Base-by-base conservation (phyloP, 1,140 invertebrate species). In the Heliconius hewitsoni region DNA sequence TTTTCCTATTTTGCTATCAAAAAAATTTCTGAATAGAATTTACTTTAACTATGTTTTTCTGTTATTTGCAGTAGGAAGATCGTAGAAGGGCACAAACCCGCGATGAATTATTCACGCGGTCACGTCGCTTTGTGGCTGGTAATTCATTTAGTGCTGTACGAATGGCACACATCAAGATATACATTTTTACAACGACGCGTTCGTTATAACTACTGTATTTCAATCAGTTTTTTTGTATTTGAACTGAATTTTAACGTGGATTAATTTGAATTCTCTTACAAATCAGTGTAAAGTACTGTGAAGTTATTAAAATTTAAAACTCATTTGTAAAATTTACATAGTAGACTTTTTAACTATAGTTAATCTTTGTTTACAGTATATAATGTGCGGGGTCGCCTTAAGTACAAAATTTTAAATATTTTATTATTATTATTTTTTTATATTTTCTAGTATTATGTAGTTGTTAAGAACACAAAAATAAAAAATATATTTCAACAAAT, bases 71-170 rank as follows among this genome's bases (percentile, higher is more conserved):
- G 37, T 71, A 34, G 46, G 39, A 71, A 42, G 30, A 71, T 42
- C 60, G 76, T 71, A 23, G 30, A 76, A 46, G 77, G 77, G 73
- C 72, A 79, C 73, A 74, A 70, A 81, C 76, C 60, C 77, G 55
- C 72, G 74, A 60, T 82, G 81, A 82, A 82, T 82, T 71, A 79
- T 82, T 79, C 81, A 82, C 72, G 23, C 78, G 27, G 66, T 79
- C 30, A 39, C 81, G 71, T 82, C 81, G 74, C 77, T 82, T 74
- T 82, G 81, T 79, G 77, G 81, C n/a, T 46, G 70, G 74, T 79
- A 82, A 82, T 82, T 79, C 77, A 82, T 79, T 82, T 79, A 82
- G 52, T 66, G 37, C 37, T 74, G 77, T 60, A 74, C 77, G 73
- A 79, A 79, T 78, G 71, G 77, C 23, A 42, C 23, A 57, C 72